Conservation (phyloP, 1,140 invertebrate species). For the Tetraneura akinire region DNA sequence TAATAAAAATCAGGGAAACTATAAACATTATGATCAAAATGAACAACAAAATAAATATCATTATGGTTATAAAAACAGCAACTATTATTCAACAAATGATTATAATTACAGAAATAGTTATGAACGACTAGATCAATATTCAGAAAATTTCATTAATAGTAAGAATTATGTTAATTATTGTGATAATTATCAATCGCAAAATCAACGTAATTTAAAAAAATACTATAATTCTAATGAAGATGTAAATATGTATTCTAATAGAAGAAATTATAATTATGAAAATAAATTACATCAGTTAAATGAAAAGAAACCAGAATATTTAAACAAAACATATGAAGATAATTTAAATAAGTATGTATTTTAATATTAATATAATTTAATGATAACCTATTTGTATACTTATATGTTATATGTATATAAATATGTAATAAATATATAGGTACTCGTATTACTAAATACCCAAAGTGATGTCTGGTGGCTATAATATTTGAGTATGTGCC, state of each 20-base stretch:
- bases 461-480: no score
- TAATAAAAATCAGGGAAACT: neutral
- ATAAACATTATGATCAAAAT: neutral
- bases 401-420: neutral
- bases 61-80: neutral
- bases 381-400: no score
- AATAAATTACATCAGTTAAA: neutral
- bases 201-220: neutral
- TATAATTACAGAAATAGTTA: neutral
- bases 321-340: neutral
- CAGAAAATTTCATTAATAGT: neutral
- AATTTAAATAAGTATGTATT: neutral
- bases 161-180: neutral
- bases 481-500: no score
- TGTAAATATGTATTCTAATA: neutral
- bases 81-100: conserved; percentile 1
- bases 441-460: no score
- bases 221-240: neutral
- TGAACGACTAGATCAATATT: neutral
- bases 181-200: neutral
- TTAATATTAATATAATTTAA: neutral
- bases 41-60: neutral
- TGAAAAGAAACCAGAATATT: neutral
- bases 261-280: neutral
- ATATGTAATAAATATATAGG: no score